Evolutionary conservation across 2,113 vertebrate species (phyloP).

Genomic region (Motacilla alba): DNA sequence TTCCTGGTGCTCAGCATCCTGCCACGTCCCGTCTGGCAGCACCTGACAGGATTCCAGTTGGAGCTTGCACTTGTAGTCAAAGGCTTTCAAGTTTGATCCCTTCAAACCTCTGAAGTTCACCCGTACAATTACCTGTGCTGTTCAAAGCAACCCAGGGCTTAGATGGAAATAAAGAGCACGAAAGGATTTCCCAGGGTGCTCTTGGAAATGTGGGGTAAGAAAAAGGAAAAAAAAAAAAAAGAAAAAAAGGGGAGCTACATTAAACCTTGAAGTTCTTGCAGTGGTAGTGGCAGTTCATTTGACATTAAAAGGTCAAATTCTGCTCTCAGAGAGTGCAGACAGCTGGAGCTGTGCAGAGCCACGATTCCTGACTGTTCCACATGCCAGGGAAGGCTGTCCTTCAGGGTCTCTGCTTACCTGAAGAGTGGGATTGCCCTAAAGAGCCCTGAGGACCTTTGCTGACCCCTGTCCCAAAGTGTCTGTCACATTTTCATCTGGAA

Average conservation of each 20-base stretch:
- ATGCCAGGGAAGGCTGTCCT: rapidly evolving
- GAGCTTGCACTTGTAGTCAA: conserved; percentile 53
- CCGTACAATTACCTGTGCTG: conserved; percentile 46
- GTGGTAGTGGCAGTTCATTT: not conserved
- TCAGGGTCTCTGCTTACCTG: not conserved
- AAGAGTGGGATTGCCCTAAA: not conserved
- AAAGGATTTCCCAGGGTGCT: conserved; percentile 59
- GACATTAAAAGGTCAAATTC: not conserved
- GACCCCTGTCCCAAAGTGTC: not conserved
- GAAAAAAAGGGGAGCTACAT: not conserved
- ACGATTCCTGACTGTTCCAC: not conserved
- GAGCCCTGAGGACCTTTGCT: not conserved
- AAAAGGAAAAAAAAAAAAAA: not conserved
- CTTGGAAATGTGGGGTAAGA: not conserved
- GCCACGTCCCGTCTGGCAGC: not conserved
- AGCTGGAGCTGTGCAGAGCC: not conserved
- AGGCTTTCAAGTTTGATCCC: conserved; percentile 68
- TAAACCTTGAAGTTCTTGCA: not conserved
- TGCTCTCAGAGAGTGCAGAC: not conserved
- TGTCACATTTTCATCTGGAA: not conserved
- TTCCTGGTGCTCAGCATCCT: not conserved
- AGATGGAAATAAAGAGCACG: conserved; percentile 54
- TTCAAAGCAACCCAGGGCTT: conserved; percentile 63
- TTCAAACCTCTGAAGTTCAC: conserved; percentile 65
- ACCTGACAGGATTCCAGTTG: conserved; percentile 60